A percentile compares a stretch with the other conserved stretches of the same genome.
Conservation (phyloP, 1,140 invertebrate genomes). For the Cherax destructor region DNA sequence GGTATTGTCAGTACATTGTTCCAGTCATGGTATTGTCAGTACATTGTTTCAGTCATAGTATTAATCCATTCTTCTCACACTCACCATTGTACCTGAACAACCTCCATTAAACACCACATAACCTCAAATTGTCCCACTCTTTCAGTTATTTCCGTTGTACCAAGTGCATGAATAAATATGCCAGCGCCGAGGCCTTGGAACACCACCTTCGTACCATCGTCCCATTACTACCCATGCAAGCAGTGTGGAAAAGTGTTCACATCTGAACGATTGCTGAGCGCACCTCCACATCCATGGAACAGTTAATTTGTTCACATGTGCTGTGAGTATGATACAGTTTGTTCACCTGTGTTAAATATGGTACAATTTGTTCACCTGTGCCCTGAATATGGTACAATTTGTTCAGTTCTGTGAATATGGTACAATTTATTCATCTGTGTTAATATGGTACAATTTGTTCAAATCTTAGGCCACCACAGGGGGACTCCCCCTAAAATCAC, state of each 20-base stretch:
- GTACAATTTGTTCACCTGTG: too few relatives aligned
- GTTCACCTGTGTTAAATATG: not conserved
- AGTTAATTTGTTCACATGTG: conserved; percentile 78
- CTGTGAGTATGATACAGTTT: conserved; percentile 76
- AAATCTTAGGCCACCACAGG: too few relatives aligned
- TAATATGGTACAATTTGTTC: too few relatives aligned
- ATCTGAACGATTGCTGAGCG: conserved; percentile 82
- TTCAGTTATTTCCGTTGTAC: conserved; percentile 77
- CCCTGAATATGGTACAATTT: too few relatives aligned
- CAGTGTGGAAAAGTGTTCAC: conserved; percentile 83
- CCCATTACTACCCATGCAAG: conserved; percentile 82
- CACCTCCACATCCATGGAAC: conserved; percentile 82
- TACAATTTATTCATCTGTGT: too few relatives aligned
- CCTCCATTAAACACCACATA: not conserved
- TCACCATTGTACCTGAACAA: too few relatives aligned
- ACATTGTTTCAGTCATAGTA: too few relatives aligned
- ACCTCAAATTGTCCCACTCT: conserved; percentile 30
- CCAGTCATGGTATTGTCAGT: not conserved
- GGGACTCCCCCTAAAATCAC: too few relatives aligned
- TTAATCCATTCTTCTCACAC: too few relatives aligned
- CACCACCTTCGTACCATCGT: conserved; percentile 82
- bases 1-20: too few relatives aligned
- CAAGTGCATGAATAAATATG: conserved; percentile 82
- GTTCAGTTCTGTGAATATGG: too few relatives aligned
- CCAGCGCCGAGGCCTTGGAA: conserved; percentile 81